A percentile compares a stretch with the other conserved stretches of the same genome.
These are phyloP conservation scores for Bujurquina vittata DNA, from an alignment of 2,113 vertebrate genomes.

Conservation along the genomic window DNA sequence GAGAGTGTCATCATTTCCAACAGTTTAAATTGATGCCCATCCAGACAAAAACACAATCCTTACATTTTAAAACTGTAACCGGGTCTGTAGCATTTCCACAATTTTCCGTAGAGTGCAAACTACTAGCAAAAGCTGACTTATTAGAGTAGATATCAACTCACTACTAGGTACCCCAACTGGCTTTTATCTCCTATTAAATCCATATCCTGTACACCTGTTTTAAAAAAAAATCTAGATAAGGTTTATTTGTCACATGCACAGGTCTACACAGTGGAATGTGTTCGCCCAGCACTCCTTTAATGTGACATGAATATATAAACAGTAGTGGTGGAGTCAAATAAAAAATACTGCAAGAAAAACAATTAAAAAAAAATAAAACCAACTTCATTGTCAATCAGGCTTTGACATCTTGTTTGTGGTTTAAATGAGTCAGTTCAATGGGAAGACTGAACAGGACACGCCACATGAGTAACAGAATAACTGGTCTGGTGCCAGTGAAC, in stretches of 20 bases:
- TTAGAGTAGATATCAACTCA: not conserved
- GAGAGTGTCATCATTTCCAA: not conserved
- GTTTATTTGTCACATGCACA: too few species aligned
- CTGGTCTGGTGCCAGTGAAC: not conserved
- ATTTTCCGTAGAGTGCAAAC: not conserved
- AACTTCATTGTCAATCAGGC: not conserved
- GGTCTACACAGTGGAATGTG: too few species aligned
- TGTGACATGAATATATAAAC: not conserved
- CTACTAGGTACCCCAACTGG: not conserved
- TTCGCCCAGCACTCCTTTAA: not conserved
- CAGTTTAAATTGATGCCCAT: too few species aligned
- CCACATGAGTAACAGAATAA: slow-evolving; percentile 23
- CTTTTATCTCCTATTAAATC: rapidly evolving
- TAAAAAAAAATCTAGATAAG: too few species aligned
- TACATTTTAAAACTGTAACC: not conserved
- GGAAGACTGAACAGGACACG: slow-evolving; percentile 11
- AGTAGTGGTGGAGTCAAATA: not conserved
- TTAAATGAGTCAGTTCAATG: slow-evolving; percentile 33
- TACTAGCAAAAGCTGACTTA: not conserved
- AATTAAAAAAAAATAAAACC: not conserved
- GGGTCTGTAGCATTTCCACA: not conserved
- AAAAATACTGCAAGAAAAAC: not conserved
- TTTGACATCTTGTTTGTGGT: slow-evolving; percentile 6
- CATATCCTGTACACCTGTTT: not conserved
- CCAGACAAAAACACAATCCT: too few species aligned